Base-by-base conservation (phyloP, 1,140 invertebrate genomes). In the Hycleus cichorii region DNA sequence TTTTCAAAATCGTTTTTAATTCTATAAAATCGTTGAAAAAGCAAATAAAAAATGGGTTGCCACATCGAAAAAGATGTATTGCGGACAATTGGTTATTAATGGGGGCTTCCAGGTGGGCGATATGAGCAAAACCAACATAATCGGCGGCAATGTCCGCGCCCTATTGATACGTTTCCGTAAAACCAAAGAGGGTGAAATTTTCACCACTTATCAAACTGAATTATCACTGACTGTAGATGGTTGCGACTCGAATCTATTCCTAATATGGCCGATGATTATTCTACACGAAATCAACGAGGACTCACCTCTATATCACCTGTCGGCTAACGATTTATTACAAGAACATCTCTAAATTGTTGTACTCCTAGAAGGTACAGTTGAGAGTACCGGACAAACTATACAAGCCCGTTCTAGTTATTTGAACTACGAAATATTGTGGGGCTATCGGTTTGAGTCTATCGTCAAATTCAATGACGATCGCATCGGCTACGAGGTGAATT, bases 121-220 rank as follows among this genome's bases (percentile, higher is more conserved):
- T 74, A 95, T 98, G 89, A 79, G 95, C 47, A 97, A 96, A 74
- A 95, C 91, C 5, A 94, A 97, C 72, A 93, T 99, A 46, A 95
- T 98, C 48, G 91, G 93, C 12, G 92, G 91, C 0, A 87, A 85
- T 57, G 85, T 97, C 2, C 75, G 91, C 47, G 93, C 93, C 0
- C 89, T 95, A 71, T 73, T 99, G 47, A 94, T 99, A 40, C 82
- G 88, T 53, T 85, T 90, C 10, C 85, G 85, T 60, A 85, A 86
- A n/a, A 97, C 95, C 0, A 84, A 87, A 67, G 92, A 96, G 77
- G 91, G 92, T 3, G 93, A 95, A 73, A 69, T 85, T 24, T 76
- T 95, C 46, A 83, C 84, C 0, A 89, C 90, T 69, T 86, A 89
- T 68, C 89, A 94, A 61, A 87, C 88, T 7, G 59, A 81, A 56